Conservation (phyloP, 2,888 invertebrate species). For the Harpalus rufipes region DNA sequence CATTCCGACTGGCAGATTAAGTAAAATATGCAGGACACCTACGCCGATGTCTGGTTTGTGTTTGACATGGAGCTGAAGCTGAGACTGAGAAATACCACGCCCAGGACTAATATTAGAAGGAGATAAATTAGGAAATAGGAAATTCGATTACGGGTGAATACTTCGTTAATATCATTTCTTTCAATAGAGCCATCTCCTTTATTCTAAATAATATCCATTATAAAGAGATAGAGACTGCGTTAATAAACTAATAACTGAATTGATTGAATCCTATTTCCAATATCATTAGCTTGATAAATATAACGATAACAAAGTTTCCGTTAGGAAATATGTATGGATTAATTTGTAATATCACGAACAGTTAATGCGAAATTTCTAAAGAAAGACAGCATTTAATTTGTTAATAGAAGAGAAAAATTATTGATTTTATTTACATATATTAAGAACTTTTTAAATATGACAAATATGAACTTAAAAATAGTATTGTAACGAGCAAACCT, state of each 20-base stretch:
- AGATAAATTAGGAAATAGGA: not conserved
- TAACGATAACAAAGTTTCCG: too few relatives aligned
- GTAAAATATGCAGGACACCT: conserved; percentile 47
- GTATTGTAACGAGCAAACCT: too few relatives aligned
- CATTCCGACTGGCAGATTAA: conserved; percentile 30
- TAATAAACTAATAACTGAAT: not conserved
- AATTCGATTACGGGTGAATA: not conserved
- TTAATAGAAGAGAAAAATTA: too few relatives aligned
- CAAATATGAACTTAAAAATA: too few relatives aligned
- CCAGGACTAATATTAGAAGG: not conserved
- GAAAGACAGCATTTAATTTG: too few relatives aligned
- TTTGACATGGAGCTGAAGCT: not conserved
- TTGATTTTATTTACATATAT: too few relatives aligned
- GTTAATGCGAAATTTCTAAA: too few relatives aligned
- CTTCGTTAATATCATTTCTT: not conserved
- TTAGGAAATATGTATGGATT: too few relatives aligned
- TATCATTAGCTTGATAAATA: too few relatives aligned
- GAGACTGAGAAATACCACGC: not conserved
- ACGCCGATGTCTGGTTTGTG: conserved; percentile 31
- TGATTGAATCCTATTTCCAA: not conserved
- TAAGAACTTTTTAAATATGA: too few relatives aligned
- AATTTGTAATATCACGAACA: too few relatives aligned
- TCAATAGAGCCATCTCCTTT: not conserved
- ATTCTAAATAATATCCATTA: not conserved
- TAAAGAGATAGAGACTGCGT: not conserved